A percentile compares a stretch with the other conserved stretches of the same genome.
phyloP scores from a whole-genome alignment of 2,797 vertebrate genomes.

The Sternarchorhynchus goeldii region DNA sequence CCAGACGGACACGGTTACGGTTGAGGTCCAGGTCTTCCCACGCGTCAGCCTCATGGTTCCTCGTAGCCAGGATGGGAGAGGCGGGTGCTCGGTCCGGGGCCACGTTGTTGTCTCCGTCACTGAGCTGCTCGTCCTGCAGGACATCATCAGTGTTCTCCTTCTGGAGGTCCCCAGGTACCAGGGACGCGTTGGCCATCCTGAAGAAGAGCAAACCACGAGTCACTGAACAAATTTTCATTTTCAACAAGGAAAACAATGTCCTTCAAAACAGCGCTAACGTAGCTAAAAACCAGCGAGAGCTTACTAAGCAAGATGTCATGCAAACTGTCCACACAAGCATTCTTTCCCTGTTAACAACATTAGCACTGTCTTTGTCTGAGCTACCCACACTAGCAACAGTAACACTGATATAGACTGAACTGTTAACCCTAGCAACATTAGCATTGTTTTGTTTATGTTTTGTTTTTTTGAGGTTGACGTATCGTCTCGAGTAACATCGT shows the following conservation, averaged over 20 bases:
- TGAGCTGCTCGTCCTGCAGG: slow-evolving; percentile 95
- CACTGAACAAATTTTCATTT: not conserved
- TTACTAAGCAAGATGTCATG: slow-evolving; percentile 6
- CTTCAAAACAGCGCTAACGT: not conserved
- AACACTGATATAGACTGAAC: too few species aligned
- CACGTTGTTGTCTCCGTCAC: slow-evolving; percentile 92
- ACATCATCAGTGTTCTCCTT: slow-evolving; percentile 98
- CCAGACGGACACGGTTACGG: slow-evolving; percentile 86
- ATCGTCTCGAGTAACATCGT: too few species aligned
- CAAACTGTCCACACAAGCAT: not conserved
- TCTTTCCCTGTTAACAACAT: not conserved
- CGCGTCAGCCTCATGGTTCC: slow-evolving; percentile 91
- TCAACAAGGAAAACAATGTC: not conserved
- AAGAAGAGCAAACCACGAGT: slow-evolving; percentile 4
- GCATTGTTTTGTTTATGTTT: too few species aligned
- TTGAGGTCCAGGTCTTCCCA: slow-evolving; percentile 98
- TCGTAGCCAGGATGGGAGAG: slow-evolving; percentile 80
- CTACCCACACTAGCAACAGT: not conserved
- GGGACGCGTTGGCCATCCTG: slow-evolving; percentile 95
- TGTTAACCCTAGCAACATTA: too few species aligned
- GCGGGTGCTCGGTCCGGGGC: slow-evolving; percentile 81
- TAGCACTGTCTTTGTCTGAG: not conserved
- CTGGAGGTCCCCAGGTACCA: slow-evolving; percentile 91
- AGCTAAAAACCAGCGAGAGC: not conserved
- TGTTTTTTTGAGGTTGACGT: too few species aligned